Percentiles rank a stretch among this genome's conserved stretches.
Conservation (phyloP, 2,888 invertebrate species). For the Aleiodes leptofemur region DNA sequence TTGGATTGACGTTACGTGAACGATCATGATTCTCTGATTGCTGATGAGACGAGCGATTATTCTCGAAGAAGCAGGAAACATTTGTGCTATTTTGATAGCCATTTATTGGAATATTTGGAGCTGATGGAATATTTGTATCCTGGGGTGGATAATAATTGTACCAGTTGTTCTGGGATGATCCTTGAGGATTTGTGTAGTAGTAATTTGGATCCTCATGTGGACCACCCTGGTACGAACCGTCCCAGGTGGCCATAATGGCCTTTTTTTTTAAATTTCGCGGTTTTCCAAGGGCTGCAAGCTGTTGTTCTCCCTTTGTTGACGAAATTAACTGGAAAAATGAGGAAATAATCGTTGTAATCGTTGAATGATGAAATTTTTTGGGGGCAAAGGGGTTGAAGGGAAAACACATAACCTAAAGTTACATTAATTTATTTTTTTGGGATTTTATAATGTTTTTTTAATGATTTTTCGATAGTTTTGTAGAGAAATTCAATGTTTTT, state of each 20-base stretch:
- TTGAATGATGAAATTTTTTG: too few relatives aligned
- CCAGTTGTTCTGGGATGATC: background rate
- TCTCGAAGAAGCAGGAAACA: conserved; percentile 46
- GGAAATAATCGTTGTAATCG: too few relatives aligned
- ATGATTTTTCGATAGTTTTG: too few relatives aligned
- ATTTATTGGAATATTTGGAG: background rate
- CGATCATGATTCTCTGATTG: conserved; percentile 11
- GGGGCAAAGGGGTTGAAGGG: too few relatives aligned
- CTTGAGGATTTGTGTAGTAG: conserved; percentile 60
- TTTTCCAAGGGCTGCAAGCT: background rate
- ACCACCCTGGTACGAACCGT: conserved; percentile 67
- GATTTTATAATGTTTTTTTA: too few relatives aligned
- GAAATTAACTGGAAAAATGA: background rate
- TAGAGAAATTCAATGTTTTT: too few relatives aligned
- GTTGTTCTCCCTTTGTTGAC: conserved; percentile 12
- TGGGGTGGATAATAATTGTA: conserved; percentile 2
- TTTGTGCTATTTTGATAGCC: conserved; percentile 37
- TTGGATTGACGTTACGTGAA: conserved; percentile 21
- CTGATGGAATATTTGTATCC: too few relatives aligned
- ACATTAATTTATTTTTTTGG: too few relatives aligned
- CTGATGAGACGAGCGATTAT: conserved; percentile 46
- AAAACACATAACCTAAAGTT: too few relatives aligned
- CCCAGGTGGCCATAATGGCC: conserved; percentile 71
- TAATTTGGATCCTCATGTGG: conserved; percentile 66
- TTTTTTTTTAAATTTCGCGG: background rate